A percentile compares a stretch with the other conserved stretches of the same genome.
These are phyloP conservation scores for Scaptomyza tumidula DNA, from an alignment of 2,888 invertebrate genomes.

Conservation along the genomic window DNA sequence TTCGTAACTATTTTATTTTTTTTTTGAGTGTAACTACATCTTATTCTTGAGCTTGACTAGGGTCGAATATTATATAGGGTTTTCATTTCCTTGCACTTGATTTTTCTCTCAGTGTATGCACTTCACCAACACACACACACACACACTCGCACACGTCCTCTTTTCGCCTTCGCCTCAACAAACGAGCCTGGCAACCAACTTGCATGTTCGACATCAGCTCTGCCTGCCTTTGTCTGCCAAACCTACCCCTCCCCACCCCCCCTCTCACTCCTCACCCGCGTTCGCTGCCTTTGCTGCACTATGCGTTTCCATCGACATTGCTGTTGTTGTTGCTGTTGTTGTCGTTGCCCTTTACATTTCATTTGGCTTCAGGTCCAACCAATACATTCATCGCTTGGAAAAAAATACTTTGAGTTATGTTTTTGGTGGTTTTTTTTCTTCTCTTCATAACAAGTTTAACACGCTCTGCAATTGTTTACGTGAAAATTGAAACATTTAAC, in stretches of 20 bases:
- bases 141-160: background rate
- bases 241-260: constrained; percentile 12
- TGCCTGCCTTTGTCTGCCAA: constrained; percentile 50
- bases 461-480: background rate
- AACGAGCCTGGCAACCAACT: constrained; percentile 49
- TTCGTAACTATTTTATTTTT: background rate
- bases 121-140: background rate
- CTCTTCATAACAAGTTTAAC: constrained; percentile 3
- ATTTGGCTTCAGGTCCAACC: constrained; percentile 53
- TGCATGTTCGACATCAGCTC: constrained; percentile 65
- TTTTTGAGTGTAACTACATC: too few relatives aligned
- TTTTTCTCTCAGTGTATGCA: constrained; percentile 11
- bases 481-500: background rate
- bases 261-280: background rate
- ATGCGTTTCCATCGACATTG: constrained; percentile 43
- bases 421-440: background rate
- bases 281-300: constrained; percentile 31
- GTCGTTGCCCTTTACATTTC: constrained; percentile 64
- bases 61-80: background rate
- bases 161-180: constrained; percentile 11
- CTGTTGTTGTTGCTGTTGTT: constrained; percentile 27
- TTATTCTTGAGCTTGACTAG: background rate
- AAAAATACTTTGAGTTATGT: background rate
- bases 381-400: constrained; percentile 45
- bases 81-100: background rate